phyloP scores from a whole-genome alignment of 1,140 invertebrate species.

The Holcopasites calliopsidis region DNA sequence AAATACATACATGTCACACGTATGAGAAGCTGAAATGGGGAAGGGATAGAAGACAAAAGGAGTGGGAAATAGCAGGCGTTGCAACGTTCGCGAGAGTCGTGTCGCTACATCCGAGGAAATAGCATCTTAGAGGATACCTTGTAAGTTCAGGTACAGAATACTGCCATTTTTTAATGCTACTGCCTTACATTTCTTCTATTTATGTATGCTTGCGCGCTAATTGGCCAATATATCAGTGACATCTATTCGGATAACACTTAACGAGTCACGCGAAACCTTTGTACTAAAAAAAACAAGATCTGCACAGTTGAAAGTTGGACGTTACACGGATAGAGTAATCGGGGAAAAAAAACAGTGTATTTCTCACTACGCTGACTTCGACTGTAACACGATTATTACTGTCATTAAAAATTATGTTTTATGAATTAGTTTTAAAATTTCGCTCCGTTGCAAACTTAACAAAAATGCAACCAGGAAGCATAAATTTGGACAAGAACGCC shows the following conservation, averaged over 20 bases:
- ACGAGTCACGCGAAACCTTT: too few relatives aligned
- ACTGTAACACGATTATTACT: neutral
- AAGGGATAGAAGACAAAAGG: slow-evolving; percentile 47
- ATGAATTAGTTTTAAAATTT: too few relatives aligned
- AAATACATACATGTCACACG: slow-evolving; percentile 20
- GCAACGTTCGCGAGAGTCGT: slow-evolving; percentile 70
- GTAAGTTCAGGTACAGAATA: slow-evolving; percentile 70
- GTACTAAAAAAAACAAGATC: too few relatives aligned
- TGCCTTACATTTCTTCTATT: neutral
- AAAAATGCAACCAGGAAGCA: too few relatives aligned
- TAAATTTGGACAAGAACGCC: too few relatives aligned
- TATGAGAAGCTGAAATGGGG: slow-evolving; percentile 17
- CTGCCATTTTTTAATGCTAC: slow-evolving; percentile 23
- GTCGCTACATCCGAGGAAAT: slow-evolving; percentile 73
- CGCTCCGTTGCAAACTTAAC: too few relatives aligned
- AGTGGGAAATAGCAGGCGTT: slow-evolving; percentile 66
- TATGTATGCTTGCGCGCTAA: neutral
- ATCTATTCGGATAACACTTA: neutral
- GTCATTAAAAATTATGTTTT: too few relatives aligned
- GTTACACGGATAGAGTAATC: too few relatives aligned
- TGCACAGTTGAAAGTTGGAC: neutral
- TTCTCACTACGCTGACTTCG: neutral
- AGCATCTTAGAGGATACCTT: slow-evolving; percentile 70
- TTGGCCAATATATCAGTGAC: neutral
- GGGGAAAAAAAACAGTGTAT: too few relatives aligned